phyloP scores from a whole-genome alignment of 1,140 invertebrate genomes.

The Phortica variegata region DNA sequence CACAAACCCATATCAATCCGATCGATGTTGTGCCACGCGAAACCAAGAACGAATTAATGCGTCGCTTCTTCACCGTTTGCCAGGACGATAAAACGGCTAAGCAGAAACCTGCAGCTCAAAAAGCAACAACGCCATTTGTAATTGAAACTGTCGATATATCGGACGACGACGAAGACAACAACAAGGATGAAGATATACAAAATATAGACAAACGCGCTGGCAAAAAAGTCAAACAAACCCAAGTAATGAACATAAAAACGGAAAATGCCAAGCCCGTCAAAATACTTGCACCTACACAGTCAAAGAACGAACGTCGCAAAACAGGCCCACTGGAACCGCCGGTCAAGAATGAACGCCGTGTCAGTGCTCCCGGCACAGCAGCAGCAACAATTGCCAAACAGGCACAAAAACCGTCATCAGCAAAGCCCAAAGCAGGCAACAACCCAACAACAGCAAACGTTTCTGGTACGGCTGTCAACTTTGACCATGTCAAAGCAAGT shows the following conservation, averaged over 20 bases:
- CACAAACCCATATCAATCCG: no score
- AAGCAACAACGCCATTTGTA: constrained; percentile 16
- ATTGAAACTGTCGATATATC: constrained; percentile 22
- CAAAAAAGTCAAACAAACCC: constrained; percentile 3
- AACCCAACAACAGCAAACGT: background rate
- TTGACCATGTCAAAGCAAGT: constrained; percentile 20
- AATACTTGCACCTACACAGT: no score
- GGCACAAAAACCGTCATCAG: background rate
- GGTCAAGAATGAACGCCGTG: no score
- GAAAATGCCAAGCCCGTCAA: background rate
- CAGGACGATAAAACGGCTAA: no score
- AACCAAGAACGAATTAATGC: no score
- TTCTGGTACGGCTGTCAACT: constrained; percentile 33
- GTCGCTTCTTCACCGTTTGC: no score
- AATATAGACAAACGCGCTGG: background rate
- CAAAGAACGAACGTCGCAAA: no score
- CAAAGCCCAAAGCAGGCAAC: constrained; percentile 22
- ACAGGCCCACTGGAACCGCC: no score
- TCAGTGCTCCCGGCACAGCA: background rate
- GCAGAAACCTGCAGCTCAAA: constrained; percentile 25
- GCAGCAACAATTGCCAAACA: background rate
- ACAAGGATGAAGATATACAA: background rate
- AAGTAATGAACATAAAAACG: background rate
- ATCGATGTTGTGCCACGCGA: no score
- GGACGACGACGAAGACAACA: constrained; percentile 16